Percentiles rank a stretch among this genome's conserved stretches.
These are phyloP conservation scores for Drosophila bocqueti DNA, from an alignment of 1,140 invertebrate species.

Conservation along the genomic window DNA sequence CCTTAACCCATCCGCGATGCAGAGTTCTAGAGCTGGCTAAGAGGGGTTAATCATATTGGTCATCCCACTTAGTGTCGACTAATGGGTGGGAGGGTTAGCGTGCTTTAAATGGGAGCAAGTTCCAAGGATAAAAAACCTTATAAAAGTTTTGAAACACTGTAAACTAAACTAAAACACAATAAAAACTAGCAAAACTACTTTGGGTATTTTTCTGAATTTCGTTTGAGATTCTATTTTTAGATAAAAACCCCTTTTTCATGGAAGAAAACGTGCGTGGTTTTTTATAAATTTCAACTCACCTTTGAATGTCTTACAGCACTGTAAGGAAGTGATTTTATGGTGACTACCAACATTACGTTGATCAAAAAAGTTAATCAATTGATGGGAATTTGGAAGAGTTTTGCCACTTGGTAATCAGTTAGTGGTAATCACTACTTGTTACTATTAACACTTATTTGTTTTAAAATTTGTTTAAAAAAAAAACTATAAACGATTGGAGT, in stretches of 20 bases:
- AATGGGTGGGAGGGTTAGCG: neutral
- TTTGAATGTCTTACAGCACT: neutral
- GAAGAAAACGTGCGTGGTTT: neutral
- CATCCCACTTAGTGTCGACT: constrained; percentile 24
- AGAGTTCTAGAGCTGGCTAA: constrained; percentile 22
- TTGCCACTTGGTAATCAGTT: no score
- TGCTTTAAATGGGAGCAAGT: neutral
- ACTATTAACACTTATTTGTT: no score
- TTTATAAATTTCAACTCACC: neutral
- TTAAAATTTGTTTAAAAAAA: no score
- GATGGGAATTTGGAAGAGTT: no score
- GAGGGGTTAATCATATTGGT: constrained; percentile 35
- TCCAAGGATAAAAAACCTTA: neutral
- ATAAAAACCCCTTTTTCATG: neutral
- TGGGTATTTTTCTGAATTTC: neutral
- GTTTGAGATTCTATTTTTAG: neutral
- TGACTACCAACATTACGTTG: neutral
- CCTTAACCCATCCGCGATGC: neutral
- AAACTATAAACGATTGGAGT: no score
- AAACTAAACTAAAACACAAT: no score
- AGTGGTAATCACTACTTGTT: no score
- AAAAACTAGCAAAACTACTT: no score
- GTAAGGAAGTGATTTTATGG: neutral
- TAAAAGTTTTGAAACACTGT: neutral
- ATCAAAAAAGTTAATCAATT: no score